Percentiles rank a stretch among this genome's conserved stretches.
Conservation (phyloP, 1,140 invertebrate genomes). For the Drosophila kurseongensis region DNA sequence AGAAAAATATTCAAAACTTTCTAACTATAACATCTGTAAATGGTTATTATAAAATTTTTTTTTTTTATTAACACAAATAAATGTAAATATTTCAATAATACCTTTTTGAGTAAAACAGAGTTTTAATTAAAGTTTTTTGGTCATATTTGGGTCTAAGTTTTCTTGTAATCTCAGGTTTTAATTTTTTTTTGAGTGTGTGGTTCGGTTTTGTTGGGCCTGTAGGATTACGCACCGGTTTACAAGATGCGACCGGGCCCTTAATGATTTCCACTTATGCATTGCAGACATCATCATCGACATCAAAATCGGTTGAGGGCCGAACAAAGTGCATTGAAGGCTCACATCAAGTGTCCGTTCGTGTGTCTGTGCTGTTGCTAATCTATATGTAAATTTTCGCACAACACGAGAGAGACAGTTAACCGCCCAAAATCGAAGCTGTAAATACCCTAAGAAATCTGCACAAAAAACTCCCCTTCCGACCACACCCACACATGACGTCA, state of each 20-base stretch:
- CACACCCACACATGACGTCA: constrained; percentile 64
- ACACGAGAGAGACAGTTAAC: constrained; percentile 21
- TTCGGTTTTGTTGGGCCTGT: constrained; percentile 11
- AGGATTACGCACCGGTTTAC: constrained; percentile 79
- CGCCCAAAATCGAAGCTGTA: constrained; percentile 30
- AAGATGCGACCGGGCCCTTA: constrained; percentile 72
- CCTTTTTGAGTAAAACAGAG: no score
- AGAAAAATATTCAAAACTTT: neutral
- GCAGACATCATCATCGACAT: constrained; percentile 53
- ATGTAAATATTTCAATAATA: no score
- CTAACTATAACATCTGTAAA: no score
- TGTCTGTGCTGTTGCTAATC: constrained; percentile 66
- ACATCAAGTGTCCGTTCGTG: constrained; percentile 48
- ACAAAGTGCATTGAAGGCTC: constrained; percentile 44
- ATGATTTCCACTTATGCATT: constrained; percentile 78
- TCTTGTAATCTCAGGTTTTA: neutral
- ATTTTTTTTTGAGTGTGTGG: constrained; percentile 8
- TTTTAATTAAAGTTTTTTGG: no score
- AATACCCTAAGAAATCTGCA: constrained; percentile 31
- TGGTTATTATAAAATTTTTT: no score
- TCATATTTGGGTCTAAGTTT: no score
- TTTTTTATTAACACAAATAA: no score
- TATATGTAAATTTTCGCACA: constrained; percentile 73
- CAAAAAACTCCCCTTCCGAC: neutral
- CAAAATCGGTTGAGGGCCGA: constrained; percentile 20